Percentiles rank a stretch among this genome's conserved stretches.
Evolutionary conservation across 2,888 invertebrate genomes (phyloP).

Genomic region (Patella pellucida): DNA sequence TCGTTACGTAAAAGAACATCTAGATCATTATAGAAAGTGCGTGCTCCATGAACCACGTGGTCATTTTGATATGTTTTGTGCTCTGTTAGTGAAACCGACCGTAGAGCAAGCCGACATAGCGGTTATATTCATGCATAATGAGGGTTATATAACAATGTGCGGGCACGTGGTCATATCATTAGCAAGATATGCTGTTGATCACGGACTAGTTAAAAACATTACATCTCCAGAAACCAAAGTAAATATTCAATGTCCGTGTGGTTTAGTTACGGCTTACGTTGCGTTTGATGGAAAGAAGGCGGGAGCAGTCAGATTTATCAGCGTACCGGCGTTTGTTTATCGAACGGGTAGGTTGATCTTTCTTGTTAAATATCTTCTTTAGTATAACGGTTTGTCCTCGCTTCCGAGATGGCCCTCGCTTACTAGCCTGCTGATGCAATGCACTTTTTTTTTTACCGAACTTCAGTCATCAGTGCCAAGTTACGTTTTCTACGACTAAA

Average conservation of each 20-base stretch:
- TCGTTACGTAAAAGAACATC: slow-evolving; percentile 46
- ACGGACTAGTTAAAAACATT: slow-evolving; percentile 45
- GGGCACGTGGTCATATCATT: slow-evolving; percentile 70
- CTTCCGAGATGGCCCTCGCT: no score
- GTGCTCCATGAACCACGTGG: slow-evolving; percentile 71
- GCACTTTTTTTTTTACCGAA: no score
- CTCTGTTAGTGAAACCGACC: slow-evolving; percentile 63
- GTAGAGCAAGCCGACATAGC: slow-evolving; percentile 60
- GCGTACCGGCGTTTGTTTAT: slow-evolving; percentile 69
- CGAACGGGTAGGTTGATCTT: slow-evolving; percentile 50
- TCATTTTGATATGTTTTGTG: slow-evolving; percentile 71
- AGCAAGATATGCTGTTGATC: slow-evolving; percentile 62
- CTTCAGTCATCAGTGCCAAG: no score
- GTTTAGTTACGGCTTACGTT: slow-evolving; percentile 63
- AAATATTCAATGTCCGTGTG: slow-evolving; percentile 70
- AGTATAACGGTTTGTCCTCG: no score
- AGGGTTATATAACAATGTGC: slow-evolving; percentile 71
- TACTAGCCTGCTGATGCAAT: no score
- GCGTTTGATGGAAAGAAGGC: slow-evolving; percentile 26
- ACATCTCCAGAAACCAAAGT: slow-evolving; percentile 61
- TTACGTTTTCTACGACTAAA: no score
- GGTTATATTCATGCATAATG: slow-evolving; percentile 69
- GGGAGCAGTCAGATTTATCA: slow-evolving; percentile 64
- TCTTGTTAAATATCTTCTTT: no score
- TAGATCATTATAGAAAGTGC: slow-evolving; percentile 62